Base-by-base conservation (phyloP, 2,113 vertebrate species). In the Pardalotus punctatus region DNA sequence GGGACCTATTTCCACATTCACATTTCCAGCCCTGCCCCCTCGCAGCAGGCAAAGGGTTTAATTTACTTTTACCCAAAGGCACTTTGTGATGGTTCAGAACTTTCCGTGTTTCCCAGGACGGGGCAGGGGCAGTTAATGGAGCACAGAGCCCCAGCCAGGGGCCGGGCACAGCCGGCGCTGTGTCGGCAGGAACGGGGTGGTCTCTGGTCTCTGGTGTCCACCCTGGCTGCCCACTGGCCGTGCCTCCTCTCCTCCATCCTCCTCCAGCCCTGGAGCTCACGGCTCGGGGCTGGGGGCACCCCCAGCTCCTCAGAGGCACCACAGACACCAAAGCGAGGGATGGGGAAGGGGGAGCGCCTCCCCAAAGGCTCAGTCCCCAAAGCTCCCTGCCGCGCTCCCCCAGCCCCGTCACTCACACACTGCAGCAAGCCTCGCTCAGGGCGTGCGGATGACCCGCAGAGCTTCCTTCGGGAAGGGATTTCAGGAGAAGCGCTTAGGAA, bases 331-430 rank as follows among this genome's bases (percentile, higher is more conserved):
- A 28, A 40, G 6, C 0, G 11, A 24, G 56, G 12, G 47, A 7
- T 20, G 35, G 47, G 24, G 4, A 48, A 51, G 10, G 25, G 29
- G 31, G 12, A 53, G 5, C 14, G 14, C 42, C 31, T 50, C 9
- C 22, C 51, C 24, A 3, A 5, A 48, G 43, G 15, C 20, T 72
- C n/a, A 5, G 3, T 27, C 33, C 21, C 43, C 1, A 0, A 0
- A 38, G 58, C 22, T 5, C 23, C 2, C 0, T 2, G 14, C 45
- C 2, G 11, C 25, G 1, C 3, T 17, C 23, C 31, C 35, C 42
- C 11, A 5, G 12, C n/a, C 51, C 43, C 5, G 0, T 12, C 45
- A 1, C 31, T 9, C 11, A 4, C 21, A 4, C 2, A 0, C 3
- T 14, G 43, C 22, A 48, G 7, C 22, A 24, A n/a, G 5, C 33